Base-by-base conservation (phyloP, 2,113 vertebrate genomes). In the Colistium nudipinnis region DNA sequence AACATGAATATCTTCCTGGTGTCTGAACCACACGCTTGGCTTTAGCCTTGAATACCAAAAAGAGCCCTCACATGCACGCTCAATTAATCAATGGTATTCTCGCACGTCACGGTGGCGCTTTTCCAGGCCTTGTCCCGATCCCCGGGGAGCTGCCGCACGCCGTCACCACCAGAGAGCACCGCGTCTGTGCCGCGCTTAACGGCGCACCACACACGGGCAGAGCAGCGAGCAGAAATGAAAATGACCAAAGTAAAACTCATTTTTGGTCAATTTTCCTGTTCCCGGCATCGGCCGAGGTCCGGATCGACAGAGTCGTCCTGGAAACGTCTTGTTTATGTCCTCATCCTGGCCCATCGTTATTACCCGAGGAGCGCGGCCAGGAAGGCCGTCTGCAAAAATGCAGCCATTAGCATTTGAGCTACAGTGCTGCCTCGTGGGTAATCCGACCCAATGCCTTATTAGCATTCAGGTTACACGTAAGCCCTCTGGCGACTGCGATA, bases 41-140 rank as follows among this genome's bases (percentile, higher is more conserved):
- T 70, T 76, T 52, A 62, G 62, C 80, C 73, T 80, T 68, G 85
- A 89, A 81, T n/a, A n/a, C n/a, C n/a, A n/a, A 71, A 83, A 66
- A 69, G 43, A 17, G 28, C 31, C 64, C 64, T 70, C 48, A 76
- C 69, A 78, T 81, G 62, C 24, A 1, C 0, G 10, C 67, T 70
- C 56, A 81, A 83, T 82, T 80, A 85, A 85, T 88, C 76, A 47
- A 73, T 77, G 61, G 28, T 55, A 43, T 78, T 56, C 66, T 59
- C 54, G 41, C 47, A 78, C 56, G 64, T 49, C 55, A 22, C 1
- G 6, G 6, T 61, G 59, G 43, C 45, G n/a, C 68, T 72, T 78
- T n/a, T 52, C 31, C 22, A 48, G 62, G 24, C 14, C 56, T 33
- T 2, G 10, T 17, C 62, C n/a, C 31, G 35, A 36, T 53, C 28